Evolutionary conservation across 2,888 invertebrate genomes (phyloP), one percentile per base, ranked within the genome.

Genomic region (Eulithis testata): DNA sequence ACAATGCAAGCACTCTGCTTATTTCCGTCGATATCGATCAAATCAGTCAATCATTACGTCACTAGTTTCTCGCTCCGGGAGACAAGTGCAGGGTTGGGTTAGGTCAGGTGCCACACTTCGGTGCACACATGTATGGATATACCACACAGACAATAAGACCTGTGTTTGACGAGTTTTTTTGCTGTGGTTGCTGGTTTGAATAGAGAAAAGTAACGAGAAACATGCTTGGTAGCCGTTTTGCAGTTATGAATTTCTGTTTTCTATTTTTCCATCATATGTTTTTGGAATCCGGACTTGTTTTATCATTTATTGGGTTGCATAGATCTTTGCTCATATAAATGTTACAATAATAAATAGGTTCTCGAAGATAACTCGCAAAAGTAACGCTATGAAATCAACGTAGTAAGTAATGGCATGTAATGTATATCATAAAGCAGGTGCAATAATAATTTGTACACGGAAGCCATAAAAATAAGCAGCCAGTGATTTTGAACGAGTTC

Each of bases 41-140:
- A 66, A 74, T 43, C 55, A 31, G 63, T 65, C 56, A 53, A 45
- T 47, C 31, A 11, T 59, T 45, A 47, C 86, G 81, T 79, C 85
- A 75, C 89, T 88, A 81, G 47, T 51, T 53, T 40, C 65, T 76
- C 78, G 70, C 80, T 74, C 82, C 83, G 82, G 85, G 86, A 86
- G 85, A 87, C 91, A 91, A 90, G 90, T 91, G 91, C 86, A 86
- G 81, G 79, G 87, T 91, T 91, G 90, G 84, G 90, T 87, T 84
- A 91, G 91, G 90, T 92, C 91, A 91, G 91, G 91, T 91, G 91
- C 83, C 89, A 85, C 82, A 82, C 86, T 83, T 72, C 78, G 79
- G 74, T 83, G 84, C 87, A 87, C 85, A 85, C 85, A 85, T 80
- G 71, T 73, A 51, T 58, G 56, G 65, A 63, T 69, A 70, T 66